Percentiles rank a stretch among this genome's conserved stretches.
phyloP scores from a whole-genome alignment of 2,113 vertebrate genomes.

The Clarias magur region DNA sequence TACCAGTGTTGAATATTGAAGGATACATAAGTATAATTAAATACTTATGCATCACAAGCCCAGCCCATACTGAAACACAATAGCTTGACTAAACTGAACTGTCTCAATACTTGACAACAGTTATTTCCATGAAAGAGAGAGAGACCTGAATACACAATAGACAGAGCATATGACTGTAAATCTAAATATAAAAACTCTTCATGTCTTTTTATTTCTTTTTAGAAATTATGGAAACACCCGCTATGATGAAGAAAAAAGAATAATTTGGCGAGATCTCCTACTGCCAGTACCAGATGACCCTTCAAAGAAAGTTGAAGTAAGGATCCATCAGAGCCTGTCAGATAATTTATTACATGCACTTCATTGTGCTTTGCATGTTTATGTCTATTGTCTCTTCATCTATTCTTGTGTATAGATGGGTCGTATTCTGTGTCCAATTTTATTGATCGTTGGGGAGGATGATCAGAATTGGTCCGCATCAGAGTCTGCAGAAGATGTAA shows the following conservation, averaged over 20 bases:
- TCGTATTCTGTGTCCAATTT: conserved; percentile 65
- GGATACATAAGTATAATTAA: not conserved
- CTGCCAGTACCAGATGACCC: conserved; percentile 68
- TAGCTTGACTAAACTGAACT: not conserved
- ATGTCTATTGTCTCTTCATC: not conserved
- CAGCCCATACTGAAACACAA: not conserved
- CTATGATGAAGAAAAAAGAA: conserved; percentile 56
- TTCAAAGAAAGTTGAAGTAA: conserved; percentile 68
- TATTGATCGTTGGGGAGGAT: conserved; percentile 72
- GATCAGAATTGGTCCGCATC: conserved; percentile 72
- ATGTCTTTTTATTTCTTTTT: not conserved
- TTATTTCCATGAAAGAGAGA: not conserved
- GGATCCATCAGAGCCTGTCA: conserved; percentile 13
- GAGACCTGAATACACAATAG: not conserved
- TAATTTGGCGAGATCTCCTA: conserved; percentile 63
- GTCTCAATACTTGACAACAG: not conserved
- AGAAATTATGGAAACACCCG: conserved; percentile 60
- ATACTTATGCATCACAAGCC: not conserved
- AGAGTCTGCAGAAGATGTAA: conserved; percentile 72
- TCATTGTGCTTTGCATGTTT: not conserved
- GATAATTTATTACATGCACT: not conserved
- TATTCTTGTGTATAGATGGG: conserved; percentile 63
- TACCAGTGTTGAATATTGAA: not conserved
- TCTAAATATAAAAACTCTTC: not conserved
- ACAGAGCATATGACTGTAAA: not conserved